phyloP scores from a whole-genome alignment of 2,797 vertebrate genomes.

The Phylloscopus collybita region DNA sequence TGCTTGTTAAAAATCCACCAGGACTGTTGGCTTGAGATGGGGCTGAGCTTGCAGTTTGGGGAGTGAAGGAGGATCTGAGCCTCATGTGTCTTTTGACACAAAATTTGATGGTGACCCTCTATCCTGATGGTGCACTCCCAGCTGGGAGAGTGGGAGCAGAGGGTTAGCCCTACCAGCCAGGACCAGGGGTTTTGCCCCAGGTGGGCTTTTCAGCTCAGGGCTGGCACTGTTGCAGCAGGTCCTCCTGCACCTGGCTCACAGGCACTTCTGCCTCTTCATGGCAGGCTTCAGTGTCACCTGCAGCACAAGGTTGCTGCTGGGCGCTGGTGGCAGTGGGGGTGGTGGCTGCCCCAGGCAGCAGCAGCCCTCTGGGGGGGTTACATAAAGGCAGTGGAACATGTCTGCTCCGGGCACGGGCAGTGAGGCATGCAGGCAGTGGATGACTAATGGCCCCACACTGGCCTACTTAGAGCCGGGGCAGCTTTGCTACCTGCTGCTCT shows the following conservation, averaged over 20 bases:
- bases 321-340: fast-evolving
- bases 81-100: neutral
- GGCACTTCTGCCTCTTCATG: neutral
- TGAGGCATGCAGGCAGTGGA: neutral
- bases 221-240: neutral
- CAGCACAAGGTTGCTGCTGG: neutral
- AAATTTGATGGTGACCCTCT: neutral
- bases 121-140: fast-evolving
- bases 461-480: fast-evolving
- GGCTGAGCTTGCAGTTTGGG: neutral
- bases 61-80: fast-evolving
- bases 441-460: neutral
- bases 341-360: fast-evolving
- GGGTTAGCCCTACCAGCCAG: neutral
- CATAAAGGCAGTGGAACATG: neutral
- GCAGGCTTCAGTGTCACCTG: neutral
- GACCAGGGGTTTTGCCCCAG: neutral
- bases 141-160: neutral
- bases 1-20: neutral
- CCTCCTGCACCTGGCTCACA: neutral
- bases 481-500: fast-evolving
- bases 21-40: neutral
- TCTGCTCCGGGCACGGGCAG: neutral
- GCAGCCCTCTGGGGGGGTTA: neutral
- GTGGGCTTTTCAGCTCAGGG: neutral